phyloP scores from a whole-genome alignment of 2,113 vertebrate genomes.

The Actenoides hombroni region DNA sequence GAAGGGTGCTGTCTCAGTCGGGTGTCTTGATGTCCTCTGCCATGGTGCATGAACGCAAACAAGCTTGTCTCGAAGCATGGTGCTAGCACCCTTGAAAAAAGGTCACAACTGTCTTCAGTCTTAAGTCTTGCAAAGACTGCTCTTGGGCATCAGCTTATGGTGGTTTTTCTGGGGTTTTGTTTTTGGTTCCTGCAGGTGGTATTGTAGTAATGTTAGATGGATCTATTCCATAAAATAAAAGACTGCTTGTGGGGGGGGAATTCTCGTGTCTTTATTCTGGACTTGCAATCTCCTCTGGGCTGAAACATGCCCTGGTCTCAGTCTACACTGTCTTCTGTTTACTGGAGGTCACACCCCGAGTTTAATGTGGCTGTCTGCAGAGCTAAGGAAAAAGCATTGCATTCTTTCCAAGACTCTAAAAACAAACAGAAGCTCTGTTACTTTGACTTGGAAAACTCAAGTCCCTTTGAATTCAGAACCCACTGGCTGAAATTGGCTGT shows the following conservation, averaged over 20 bases:
- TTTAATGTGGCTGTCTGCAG: constrained; percentile 34
- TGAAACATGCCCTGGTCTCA: background rate
- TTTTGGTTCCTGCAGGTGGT: background rate
- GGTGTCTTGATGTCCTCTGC: constrained; percentile 8
- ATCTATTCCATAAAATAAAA: background rate
- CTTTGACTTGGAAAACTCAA: background rate
- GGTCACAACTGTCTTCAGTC: background rate
- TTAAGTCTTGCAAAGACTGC: background rate
- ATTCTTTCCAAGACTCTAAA: constrained; percentile 18
- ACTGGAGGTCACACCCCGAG: background rate
- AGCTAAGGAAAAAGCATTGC: background rate
- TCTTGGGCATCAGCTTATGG: background rate
- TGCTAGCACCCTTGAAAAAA: background rate
- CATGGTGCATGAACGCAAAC: background rate
- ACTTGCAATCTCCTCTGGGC: background rate
- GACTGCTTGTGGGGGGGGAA: background rate
- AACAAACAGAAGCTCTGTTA: constrained; percentile 32
- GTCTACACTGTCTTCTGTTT: constrained; percentile 6
- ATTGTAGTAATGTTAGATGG: background rate
- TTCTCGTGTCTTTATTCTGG: background rate
- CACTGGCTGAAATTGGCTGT: constrained; percentile 14
- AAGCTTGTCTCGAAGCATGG: constrained; percentile 52
- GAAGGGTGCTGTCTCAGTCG: background rate
- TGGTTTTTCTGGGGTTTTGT: background rate
- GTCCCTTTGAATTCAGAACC: constrained; percentile 34